Base-by-base conservation (phyloP, 2,797 vertebrate genomes). In the Chiroxiphia lanceolata region DNA sequence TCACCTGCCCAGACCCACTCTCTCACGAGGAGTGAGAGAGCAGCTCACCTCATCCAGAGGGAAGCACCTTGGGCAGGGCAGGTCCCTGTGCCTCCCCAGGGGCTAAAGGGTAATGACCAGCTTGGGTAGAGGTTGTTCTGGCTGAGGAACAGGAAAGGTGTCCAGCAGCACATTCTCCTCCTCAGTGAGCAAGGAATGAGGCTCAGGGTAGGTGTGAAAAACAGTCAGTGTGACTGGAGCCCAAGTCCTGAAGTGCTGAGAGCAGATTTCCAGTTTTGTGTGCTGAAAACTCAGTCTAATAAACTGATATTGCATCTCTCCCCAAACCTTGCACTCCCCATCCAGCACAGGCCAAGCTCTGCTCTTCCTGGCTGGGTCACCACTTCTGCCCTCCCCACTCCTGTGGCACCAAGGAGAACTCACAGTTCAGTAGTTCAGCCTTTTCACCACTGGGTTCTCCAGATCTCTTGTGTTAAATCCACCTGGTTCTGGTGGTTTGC, bases 391-490 rank as follows among this genome's bases (percentile, higher is more conserved):
- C 65, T 90, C 60, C 48, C 57, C 9, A 1, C 36, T 33, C 26
- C 82, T 36, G 34, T 31, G 54, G 42, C 40, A 6, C 12, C 10
- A 9, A 3, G 8, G 54, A 29, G 21, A 47, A 11, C 51, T 7
- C 47, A 31, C 0, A 0, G 50, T 61, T 87, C 48, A 20, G 21
- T 0, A 27, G 25, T 18, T 75, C 61, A 51, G 23, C 0, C 0
- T 3, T 48, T 82, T 76, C 77, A n/a, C 40, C 31, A 4, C 61
- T 2, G 34, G 4, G 20, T 9, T 90, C 64, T 64, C 91, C 48
- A 53, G 29, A 71, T 40, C 82, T 79, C 84, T 61, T 0, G 1
- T 63, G 45, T 13, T 17, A 70, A 81, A 78, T 34, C 75, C 71
- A 74, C 91, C 60, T 80, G 81, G 18, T 64, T 38, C 56, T 79